phyloP scores from a whole-genome alignment of 1,140 invertebrate genomes.

The Nylanderia fulva region DNA sequence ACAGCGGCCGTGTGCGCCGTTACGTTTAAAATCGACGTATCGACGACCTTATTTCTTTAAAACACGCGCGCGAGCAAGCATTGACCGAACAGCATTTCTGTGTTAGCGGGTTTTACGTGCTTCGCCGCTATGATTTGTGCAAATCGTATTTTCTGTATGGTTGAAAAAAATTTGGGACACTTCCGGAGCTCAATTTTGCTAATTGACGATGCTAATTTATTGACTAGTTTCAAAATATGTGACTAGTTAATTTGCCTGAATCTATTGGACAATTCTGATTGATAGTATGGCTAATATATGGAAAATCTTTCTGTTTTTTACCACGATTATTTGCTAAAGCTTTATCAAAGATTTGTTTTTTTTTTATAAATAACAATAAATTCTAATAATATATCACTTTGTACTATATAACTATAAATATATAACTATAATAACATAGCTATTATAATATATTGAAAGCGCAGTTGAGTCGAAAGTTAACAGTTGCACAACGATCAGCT shows the following conservation, averaged over 20 bases:
- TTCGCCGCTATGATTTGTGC: constrained; percentile 60
- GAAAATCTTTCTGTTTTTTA: background rate
- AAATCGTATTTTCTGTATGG: constrained; percentile 40
- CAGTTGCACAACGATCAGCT: constrained; percentile 78
- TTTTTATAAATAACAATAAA: constrained; percentile 27
- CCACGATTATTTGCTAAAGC: constrained; percentile 35
- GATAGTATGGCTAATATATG: background rate
- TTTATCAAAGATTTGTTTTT: constrained; percentile 46
- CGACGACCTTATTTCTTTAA: constrained; percentile 74
- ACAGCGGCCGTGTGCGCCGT: constrained; percentile 41
- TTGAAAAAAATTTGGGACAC: constrained; percentile 7
- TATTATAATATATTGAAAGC: constrained; percentile 68
- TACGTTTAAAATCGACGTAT: constrained; percentile 72
- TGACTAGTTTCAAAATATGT: background rate
- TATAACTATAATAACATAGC: no score
- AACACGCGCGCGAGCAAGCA: constrained; percentile 65
- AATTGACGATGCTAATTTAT: background rate
- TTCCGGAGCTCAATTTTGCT: background rate
- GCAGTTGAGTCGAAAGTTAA: constrained; percentile 76
- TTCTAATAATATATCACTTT: constrained; percentile 21
- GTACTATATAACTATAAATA: no score
- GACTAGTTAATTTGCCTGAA: background rate
- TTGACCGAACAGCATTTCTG: constrained; percentile 70
- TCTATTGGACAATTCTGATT: background rate
- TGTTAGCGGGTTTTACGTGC: constrained; percentile 71